These are phyloP conservation scores for Maccullochella peelii DNA, from an alignment of 2,113 vertebrate genomes.

Conservation along the genomic window DNA sequence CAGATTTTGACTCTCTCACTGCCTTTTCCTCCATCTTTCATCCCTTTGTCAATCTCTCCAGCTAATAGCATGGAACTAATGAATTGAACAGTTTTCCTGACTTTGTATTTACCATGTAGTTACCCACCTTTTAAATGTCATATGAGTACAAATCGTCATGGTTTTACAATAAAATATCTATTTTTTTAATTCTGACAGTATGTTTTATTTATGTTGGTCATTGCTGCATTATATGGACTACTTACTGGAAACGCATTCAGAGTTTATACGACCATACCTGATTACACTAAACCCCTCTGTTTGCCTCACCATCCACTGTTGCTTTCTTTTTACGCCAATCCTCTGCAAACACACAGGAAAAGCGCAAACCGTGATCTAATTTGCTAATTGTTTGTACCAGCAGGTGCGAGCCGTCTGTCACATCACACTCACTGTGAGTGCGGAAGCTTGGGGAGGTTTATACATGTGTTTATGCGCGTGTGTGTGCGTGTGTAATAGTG, in stretches of 20 bases:
- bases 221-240: neutral
- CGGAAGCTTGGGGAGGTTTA: neutral
- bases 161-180: neutral
- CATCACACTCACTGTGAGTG: slow-evolving; percentile 7
- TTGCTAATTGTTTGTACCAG: slow-evolving; percentile 50
- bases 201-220: neutral
- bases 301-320: neutral
- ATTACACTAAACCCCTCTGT: neutral
- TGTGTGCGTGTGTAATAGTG: neutral
- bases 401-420: slow-evolving; percentile 59
- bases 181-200: neutral
- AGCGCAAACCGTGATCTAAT: slow-evolving; percentile 37
- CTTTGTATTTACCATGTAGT: neutral
- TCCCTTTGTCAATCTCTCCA: neutral
- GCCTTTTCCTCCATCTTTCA: slow-evolving; percentile 8
- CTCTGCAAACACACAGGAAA: slow-evolving; percentile 23
- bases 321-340: neutral
- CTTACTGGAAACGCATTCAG: neutral
- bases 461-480: neutral
- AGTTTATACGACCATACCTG: neutral
- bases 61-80: neutral
- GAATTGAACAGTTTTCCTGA: neutral
- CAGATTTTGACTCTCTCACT: slow-evolving; percentile 3
- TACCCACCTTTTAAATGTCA: neutral
- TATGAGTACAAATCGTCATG: neutral